These are phyloP conservation scores for Phasianus colchicus DNA, from an alignment of 2,113 vertebrate genomes.

Conservation along the genomic window DNA sequence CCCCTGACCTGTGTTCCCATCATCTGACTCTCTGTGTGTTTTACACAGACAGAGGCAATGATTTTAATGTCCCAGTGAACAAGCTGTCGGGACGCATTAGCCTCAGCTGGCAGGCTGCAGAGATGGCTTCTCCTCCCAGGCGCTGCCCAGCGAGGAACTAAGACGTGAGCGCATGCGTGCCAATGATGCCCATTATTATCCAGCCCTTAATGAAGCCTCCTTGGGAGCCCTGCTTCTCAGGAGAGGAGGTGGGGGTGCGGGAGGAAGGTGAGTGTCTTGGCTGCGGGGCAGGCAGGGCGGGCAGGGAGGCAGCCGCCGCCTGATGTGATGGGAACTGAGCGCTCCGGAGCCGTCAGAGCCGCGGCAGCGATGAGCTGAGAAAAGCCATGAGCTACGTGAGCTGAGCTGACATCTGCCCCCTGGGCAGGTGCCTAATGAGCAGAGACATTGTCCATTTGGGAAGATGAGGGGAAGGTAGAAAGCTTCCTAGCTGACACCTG, in stretches of 20 bases:
- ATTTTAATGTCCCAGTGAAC: constrained; percentile 69
- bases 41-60: constrained; percentile 43
- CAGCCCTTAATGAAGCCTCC: background rate
- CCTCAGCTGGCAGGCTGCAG: constrained; percentile 54
- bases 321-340: constrained; percentile 12
- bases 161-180: background rate
- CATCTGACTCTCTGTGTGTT: background rate
- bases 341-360: background rate
- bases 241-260: fast-evolving
- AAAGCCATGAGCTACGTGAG: constrained; percentile 26
- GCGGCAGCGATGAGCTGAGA: constrained; percentile 1
- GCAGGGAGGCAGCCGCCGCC: background rate
- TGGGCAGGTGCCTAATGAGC: constrained; percentile 39
- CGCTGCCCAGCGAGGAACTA: background rate
- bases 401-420: constrained; percentile 37
- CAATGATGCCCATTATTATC: background rate
- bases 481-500: constrained; percentile 25
- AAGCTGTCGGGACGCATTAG: constrained; percentile 70
- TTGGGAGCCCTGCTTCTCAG: background rate
- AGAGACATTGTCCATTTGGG: constrained; percentile 44
- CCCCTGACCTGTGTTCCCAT: constrained; percentile 25
- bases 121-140: constrained; percentile 31
- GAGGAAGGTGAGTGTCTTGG: fast-evolving
- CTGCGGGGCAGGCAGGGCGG: background rate
- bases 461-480: constrained; percentile 1